A percentile compares a stretch with the other conserved stretches of the same genome.
Evolutionary conservation across 2,888 invertebrate species (phyloP).

Genomic region (Nipponacmea schrenckii): DNA sequence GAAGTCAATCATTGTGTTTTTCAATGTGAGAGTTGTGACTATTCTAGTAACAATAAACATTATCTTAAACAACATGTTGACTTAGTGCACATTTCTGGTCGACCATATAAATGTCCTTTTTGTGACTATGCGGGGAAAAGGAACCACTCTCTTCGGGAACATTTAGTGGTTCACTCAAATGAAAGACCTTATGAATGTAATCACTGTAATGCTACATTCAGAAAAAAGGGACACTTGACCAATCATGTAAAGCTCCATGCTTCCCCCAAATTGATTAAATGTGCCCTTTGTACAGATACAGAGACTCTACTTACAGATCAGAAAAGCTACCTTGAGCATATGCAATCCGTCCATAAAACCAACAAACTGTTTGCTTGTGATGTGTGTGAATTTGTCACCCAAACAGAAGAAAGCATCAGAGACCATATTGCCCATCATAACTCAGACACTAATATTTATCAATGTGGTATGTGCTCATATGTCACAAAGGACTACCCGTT

Average conservation of each 20-base stretch:
- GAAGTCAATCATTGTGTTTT: background rate
- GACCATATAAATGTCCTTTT: conserved; percentile 65
- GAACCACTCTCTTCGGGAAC: conserved; percentile 63
- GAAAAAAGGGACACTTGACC: conserved; percentile 65
- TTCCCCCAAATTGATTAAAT: conserved; percentile 33
- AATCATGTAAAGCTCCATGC: conserved; percentile 64
- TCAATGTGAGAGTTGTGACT: conserved; percentile 59
- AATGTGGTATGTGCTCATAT: conserved; percentile 28
- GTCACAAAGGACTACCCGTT: conserved; percentile 12
- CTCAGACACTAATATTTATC: conserved; percentile 20
- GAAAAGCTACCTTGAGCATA: conserved; percentile 36
- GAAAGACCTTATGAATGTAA: conserved; percentile 61
- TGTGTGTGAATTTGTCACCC: conserved; percentile 53
- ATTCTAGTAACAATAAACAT: conserved; percentile 63
- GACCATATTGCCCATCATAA: conserved; percentile 43
- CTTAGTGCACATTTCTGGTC: conserved; percentile 60
- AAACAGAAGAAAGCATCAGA: conserved; percentile 44
- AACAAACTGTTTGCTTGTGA: conserved; percentile 59
- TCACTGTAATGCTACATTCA: conserved; percentile 64
- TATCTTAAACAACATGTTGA: conserved; percentile 66
- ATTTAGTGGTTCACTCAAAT: conserved; percentile 63
- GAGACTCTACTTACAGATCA: conserved; percentile 18
- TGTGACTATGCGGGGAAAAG: conserved; percentile 67
- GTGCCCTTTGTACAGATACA: conserved; percentile 20
- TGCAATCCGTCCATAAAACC: conserved; percentile 48